Base-by-base conservation (phyloP, 2,113 vertebrate species). In the Sinocyclocheilus anshuiensis region DNA sequence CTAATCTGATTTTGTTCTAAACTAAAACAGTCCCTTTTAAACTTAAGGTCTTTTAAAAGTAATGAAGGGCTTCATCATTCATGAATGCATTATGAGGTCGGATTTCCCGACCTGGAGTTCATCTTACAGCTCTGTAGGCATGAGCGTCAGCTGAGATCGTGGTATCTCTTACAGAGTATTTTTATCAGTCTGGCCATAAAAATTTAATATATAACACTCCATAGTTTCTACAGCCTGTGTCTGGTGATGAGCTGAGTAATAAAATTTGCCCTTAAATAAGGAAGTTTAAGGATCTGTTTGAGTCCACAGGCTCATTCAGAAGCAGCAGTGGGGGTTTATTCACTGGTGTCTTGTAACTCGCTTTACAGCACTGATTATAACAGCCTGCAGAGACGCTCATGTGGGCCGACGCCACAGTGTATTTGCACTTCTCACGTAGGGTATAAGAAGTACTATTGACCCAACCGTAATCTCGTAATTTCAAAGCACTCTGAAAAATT, bases 351-450 rank as follows among this genome's bases (percentile, higher is more conserved):
- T 24, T 48, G 48, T 55, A 53, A 45, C 39, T 63, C 63, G 61
- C 65, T 86, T 88, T 86, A 85, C 71, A 84, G 42, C 75, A 18
- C 26, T 88, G 78, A 90, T 90, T 75, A 85, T 79, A 78, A 74
- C 2, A 50, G 75, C 65, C 53, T 26, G 74, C 36, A 53, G 61
- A 81, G 71, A 77, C 4, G 36, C 18, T 50, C 75, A 50, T 83
- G 42, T 48, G 77, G 72, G 75, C 63, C 16, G 82, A 87, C 80
- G 77, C 85, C 83, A 86, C 67, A 53, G 76, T 36, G 39, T 87
- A 77, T 90, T 83, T 83, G 83, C 57, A 77, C 75, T 24, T 87
- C 50, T 87, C 57, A 84, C 26, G 1, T 63, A 74, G 26, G 78
- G 72, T 79, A 75, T 42, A 84, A 88, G 63, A 84, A 72, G 82